Base-by-base conservation (phyloP, 2,113 vertebrate species). In the Heteronetta atricapilla region DNA sequence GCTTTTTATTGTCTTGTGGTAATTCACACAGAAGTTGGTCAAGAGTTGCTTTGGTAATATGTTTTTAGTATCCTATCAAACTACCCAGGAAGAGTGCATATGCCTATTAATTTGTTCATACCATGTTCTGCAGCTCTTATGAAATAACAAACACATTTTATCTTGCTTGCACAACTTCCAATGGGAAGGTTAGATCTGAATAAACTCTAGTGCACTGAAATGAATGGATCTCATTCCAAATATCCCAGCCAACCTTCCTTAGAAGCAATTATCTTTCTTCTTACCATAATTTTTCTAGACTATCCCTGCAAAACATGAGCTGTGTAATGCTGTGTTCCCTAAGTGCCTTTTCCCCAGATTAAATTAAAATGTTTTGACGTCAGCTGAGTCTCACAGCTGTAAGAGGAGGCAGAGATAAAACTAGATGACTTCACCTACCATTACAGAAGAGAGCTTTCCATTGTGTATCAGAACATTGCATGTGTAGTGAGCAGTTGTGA, bases 351-450 rank as follows among this genome's bases (percentile, higher is more conserved):
- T 86, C n/a, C 68, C 36, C 13, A 77, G 52, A 48, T 86, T 40
- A 92, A 83, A 68, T 67, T 33, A 1, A 83, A 86, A 56, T 67
- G 55, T 77, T 90, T 93, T 88, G 11, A 19, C 48, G 55, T 56
- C 48, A 28, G 17, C 38, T 33, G 56, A 25, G 17, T 52, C 20
- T 81, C 33, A 74, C 59, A 23, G 16, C 50, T 78, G 9, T 40
- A 66, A 89, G 42, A 89, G 53, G 77, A 88, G 42, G 38, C 33
- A 10, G 77, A 91, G n/a, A 68, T 77, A 82, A 88, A 95, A 87
- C 78, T 31, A 77, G 75, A 74, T 70, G 16, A 17, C 38, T 88
- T 8, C 25, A 46, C 6, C 33, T 74, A 38, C 60, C 25, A 8
- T 63, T 81, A 63, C 8, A 48, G 52, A 59, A 38, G 1, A 81